These are phyloP conservation scores for Sinocyclocheilus grahami DNA, from an alignment of 2,113 vertebrate species.

Conservation along the genomic window DNA sequence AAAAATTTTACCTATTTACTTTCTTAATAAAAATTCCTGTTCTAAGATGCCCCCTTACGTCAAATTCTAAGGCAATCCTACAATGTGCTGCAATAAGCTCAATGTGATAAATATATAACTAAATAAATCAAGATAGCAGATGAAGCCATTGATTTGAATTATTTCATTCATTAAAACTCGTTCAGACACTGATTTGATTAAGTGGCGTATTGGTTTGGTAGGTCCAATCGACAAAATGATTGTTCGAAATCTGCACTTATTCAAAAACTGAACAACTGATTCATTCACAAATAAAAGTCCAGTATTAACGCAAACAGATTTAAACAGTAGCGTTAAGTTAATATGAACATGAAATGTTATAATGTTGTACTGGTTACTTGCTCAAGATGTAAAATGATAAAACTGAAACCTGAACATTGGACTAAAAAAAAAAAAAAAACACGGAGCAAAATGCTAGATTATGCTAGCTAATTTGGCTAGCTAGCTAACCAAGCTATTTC, in stretches of 20 bases:
- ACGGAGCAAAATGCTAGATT: no score
- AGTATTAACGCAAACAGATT: no score
- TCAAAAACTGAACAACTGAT: background rate
- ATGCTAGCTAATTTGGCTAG: background rate
- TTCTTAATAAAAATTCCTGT: background rate
- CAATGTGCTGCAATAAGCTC: background rate
- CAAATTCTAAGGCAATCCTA: background rate
- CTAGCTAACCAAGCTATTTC: background rate
- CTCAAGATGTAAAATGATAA: no score
- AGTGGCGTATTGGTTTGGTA: background rate
- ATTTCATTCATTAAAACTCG: background rate
- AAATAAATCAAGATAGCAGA: no score
- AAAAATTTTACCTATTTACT: background rate
- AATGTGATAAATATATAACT: no score
- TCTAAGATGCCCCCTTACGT: background rate
- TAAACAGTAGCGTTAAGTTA: no score
- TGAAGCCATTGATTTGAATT: background rate
- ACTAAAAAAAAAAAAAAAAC: no score
- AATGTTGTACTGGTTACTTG: no score
- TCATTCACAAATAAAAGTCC: no score
- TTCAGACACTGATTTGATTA: background rate
- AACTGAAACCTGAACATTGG: no score
- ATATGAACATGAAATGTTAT: no score
- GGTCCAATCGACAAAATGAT: background rate
- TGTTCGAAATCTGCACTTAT: background rate